A percentile compares a stretch with the other conserved stretches of the same genome.
Conservation (phyloP, 2,113 vertebrate genomes). For the Camelus bactrianus region DNA sequence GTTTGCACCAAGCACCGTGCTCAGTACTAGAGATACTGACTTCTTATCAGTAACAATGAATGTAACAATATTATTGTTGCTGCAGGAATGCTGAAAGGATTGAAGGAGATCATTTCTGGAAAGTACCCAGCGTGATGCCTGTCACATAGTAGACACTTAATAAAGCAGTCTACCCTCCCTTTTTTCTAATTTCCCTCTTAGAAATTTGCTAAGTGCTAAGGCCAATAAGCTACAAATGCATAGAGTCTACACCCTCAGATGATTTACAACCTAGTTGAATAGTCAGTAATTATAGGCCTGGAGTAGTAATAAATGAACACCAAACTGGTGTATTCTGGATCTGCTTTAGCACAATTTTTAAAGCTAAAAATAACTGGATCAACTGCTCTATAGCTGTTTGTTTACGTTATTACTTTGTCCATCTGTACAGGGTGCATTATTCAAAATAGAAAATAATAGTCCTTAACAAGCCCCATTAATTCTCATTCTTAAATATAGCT, state of each 20-base stretch:
- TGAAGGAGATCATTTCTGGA: neutral
- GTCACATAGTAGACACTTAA: neutral
- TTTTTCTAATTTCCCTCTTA: slow-evolving; percentile 17
- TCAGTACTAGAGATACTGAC: neutral
- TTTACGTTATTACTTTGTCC: neutral
- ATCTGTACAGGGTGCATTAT: neutral
- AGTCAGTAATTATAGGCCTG: neutral
- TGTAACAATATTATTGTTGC: neutral
- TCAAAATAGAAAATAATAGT: slow-evolving; percentile 7
- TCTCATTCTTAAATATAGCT: neutral
- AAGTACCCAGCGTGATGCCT: neutral
- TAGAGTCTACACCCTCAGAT: neutral
- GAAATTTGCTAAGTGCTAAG: neutral
- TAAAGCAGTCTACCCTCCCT: neutral
- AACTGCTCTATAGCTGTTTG: neutral
- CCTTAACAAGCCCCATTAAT: neutral
- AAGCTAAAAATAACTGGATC: slow-evolving; percentile 27
- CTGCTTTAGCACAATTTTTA: slow-evolving; percentile 18
- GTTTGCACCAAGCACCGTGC: neutral
- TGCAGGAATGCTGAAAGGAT: neutral
- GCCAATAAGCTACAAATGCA: neutral
- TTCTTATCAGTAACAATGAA: neutral
- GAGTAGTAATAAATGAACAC: slow-evolving; percentile 13
- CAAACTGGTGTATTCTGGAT: neutral
- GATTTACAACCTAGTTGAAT: neutral